phyloP scores from a whole-genome alignment of 2,113 vertebrate species.

The Gnathonemus longibarbis region DNA sequence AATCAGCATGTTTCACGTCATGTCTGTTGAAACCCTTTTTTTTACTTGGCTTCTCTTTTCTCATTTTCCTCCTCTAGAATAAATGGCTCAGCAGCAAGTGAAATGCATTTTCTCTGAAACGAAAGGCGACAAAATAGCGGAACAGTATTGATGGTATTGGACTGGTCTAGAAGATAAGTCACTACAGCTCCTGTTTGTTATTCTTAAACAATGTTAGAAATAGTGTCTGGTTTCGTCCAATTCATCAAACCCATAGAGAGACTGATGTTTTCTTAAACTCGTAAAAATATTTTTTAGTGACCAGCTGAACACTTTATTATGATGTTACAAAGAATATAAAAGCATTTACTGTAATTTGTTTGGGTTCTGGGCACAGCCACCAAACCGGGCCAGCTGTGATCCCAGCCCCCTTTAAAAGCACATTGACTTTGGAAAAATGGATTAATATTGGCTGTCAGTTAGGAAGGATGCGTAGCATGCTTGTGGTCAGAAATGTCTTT shows the following conservation, averaged over 20 bases:
- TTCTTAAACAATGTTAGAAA: neutral
- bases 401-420: neutral
- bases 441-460: neutral
- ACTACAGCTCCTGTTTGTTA: neutral
- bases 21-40: conserved; percentile 31
- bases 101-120: neutral
- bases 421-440: neutral
- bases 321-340: neutral
- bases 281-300: neutral
- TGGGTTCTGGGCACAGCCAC: neutral
- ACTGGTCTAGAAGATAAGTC: neutral
- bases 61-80: neutral
- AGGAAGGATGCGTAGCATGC: conserved; percentile 20
- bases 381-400: neutral
- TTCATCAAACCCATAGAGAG: neutral
- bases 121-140: neutral
- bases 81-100: neutral
- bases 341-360: neutral
- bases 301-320: neutral
- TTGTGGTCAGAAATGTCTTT: conserved; percentile 13
- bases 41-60: neutral
- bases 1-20: conserved; percentile 50
- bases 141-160: neutral
- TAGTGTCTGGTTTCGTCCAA: neutral
- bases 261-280: neutral